These are phyloP conservation scores for Meteorus cinctellus DNA, from an alignment of 2,888 invertebrate genomes.

Conservation along the genomic window DNA sequence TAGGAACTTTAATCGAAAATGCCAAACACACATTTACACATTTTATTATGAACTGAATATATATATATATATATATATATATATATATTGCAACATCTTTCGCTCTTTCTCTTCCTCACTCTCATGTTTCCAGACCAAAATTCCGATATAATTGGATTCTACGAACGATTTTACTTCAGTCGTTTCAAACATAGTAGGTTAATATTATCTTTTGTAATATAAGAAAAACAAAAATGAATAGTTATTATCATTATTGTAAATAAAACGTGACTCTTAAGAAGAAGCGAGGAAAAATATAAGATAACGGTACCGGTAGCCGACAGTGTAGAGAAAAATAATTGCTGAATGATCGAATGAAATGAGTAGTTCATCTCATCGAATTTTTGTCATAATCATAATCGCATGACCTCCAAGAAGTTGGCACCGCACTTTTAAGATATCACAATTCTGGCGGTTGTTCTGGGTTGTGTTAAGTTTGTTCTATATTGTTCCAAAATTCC, in stretches of 20 bases:
- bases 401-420: no score
- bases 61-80: neutral
- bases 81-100: neutral
- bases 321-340: no score
- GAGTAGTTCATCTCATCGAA: no score
- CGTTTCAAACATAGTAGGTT: neutral
- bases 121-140: constrained; percentile 10
- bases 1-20: neutral
- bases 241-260: neutral
- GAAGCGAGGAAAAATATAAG: no score
- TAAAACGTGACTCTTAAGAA: no score
- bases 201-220: neutral
- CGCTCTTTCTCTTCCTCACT: neutral
- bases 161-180: constrained; percentile 18
- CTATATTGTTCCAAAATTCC: no score
- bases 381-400: no score
- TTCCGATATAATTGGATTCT: constrained; percentile 24
- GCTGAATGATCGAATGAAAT: no score
- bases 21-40: neutral
- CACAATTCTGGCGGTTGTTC: no score
- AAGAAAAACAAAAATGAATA: neutral
- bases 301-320: no score
- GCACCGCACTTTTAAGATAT: no score
- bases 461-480: no score
- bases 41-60: neutral